These are phyloP conservation scores for Dinothrombium tinctorium DNA, from an alignment of 1,140 invertebrate genomes.

Conservation along the genomic window DNA sequence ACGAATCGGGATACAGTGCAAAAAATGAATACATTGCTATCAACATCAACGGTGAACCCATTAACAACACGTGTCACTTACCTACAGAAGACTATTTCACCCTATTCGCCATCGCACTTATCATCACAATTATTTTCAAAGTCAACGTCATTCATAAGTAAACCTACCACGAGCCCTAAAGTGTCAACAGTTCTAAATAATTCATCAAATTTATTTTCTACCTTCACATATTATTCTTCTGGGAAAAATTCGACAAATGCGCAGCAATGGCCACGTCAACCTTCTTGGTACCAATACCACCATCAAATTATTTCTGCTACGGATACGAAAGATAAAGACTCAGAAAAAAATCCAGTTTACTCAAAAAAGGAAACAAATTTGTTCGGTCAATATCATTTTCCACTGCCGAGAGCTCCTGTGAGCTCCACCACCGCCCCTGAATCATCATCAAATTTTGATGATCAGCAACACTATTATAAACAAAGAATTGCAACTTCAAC, in stretches of 20 bases:
- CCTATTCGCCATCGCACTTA: not conserved
- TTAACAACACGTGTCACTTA: not conserved
- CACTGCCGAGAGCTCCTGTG: not conserved
- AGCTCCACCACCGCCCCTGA: not conserved
- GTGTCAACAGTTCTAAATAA: not conserved
- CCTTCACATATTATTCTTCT: not conserved
- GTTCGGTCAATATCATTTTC: not conserved
- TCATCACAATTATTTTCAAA: not conserved
- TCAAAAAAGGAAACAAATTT: not conserved
- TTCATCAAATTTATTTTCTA: not conserved
- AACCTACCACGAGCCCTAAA: not conserved
- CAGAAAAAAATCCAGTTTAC: not conserved
- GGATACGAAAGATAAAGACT: not conserved
- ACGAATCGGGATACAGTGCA: not conserved
- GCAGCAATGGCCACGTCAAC: not conserved
- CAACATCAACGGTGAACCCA: not conserved
- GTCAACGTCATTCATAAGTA: not conserved
- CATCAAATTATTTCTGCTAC: not conserved
- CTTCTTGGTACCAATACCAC: not conserved
- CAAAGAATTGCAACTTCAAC: not conserved
- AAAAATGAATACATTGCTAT: not conserved
- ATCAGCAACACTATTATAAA: not conserved
- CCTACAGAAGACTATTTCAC: not conserved
- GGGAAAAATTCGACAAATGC: not conserved
- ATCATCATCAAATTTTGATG: not conserved